phyloP scores from a whole-genome alignment of 2,797 vertebrate species.

The Nyctibius grandis region DNA sequence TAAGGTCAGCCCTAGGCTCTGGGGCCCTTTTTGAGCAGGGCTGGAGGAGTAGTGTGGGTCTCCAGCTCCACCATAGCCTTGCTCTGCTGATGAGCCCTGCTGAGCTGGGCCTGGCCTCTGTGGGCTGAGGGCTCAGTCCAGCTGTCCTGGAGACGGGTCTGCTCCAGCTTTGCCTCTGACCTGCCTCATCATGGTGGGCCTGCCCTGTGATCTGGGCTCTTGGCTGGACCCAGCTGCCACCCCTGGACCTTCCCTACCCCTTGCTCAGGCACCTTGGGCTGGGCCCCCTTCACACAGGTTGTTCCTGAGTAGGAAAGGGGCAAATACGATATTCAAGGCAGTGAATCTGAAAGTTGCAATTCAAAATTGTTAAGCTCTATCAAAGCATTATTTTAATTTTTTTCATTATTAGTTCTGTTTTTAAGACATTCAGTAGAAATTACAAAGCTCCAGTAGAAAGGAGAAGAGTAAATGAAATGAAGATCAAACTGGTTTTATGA shows the following conservation, averaged over 20 bases:
- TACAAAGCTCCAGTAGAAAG: neutral
- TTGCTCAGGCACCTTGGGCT: neutral
- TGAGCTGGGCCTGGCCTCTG: neutral
- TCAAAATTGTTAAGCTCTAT: neutral
- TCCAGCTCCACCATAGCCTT: fast-evolving
- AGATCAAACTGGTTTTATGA: neutral
- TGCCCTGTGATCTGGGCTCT: neutral
- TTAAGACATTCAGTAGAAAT: neutral
- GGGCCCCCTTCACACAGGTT: fast-evolving
- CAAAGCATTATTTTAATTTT: neutral
- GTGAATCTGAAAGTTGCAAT: neutral
- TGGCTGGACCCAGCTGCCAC: neutral
- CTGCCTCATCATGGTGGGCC: fast-evolving
- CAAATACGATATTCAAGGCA: fast-evolving
- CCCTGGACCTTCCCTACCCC: neutral
- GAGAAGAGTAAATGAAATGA: neutral
- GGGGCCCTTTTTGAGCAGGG: fast-evolving
- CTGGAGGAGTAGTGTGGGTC: fast-evolving
- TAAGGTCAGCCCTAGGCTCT: fast-evolving
- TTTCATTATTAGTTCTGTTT: neutral
- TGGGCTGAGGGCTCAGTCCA: fast-evolving
- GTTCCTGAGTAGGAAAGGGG: neutral
- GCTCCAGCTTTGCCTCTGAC: fast-evolving
- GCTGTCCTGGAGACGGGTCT: fast-evolving
- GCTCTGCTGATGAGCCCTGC: fast-evolving